Conservation (phyloP, 2,797 vertebrate species). For the Hylomyscus alleni region DNA sequence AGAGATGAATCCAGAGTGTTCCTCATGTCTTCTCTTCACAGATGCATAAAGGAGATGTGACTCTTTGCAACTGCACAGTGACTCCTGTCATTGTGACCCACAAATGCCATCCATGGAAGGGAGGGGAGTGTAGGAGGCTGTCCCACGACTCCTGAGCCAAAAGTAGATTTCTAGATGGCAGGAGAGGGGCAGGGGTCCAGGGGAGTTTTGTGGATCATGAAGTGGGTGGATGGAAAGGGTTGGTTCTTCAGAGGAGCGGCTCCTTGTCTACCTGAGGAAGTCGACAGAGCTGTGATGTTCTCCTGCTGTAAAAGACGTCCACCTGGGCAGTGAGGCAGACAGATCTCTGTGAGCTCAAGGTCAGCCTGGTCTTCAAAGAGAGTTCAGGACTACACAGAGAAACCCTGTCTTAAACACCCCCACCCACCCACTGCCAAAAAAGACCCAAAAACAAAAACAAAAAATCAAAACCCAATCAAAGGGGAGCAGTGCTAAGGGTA, state of each 20-base stretch:
- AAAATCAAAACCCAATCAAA: background rate
- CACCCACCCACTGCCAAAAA: background rate
- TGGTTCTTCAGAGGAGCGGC: background rate
- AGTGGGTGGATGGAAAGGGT: background rate
- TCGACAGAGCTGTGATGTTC: background rate
- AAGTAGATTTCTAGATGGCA: no score
- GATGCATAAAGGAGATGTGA: background rate
- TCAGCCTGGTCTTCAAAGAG: background rate
- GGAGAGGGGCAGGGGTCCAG: background rate
- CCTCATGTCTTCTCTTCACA: background rate
- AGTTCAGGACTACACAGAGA: background rate
- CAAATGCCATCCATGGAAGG: background rate
- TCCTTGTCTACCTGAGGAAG: background rate
- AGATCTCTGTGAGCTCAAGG: background rate
- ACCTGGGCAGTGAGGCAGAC: background rate
- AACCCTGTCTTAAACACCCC: background rate
- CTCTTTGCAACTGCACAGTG: rapidly evolving
- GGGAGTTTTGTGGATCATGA: background rate
- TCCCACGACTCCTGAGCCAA: background rate
- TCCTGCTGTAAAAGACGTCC: background rate
- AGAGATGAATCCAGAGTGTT: background rate
- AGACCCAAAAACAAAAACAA: background rate
- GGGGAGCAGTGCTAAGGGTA: no score
- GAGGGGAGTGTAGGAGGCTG: background rate
- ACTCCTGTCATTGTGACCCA: background rate